Base-by-base conservation (phyloP, 2,797 vertebrate genomes). In the Melanotaenia maccullochi region DNA sequence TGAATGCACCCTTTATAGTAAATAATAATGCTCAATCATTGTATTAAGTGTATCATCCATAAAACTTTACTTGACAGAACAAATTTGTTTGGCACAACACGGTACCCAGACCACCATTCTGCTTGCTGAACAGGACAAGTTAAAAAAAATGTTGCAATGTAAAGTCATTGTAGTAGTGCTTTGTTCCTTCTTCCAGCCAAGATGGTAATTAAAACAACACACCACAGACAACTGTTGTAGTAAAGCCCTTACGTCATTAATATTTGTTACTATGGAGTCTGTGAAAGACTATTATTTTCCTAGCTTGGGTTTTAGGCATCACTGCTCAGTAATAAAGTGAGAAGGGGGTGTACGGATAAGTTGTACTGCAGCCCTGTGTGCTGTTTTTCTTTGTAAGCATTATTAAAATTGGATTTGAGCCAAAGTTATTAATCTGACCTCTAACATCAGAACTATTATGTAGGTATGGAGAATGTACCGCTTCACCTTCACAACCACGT, bases 381-480 rank as follows among this genome's bases (percentile, higher is more conserved):
- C 25, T 58, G 18, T 1, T 74, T 59, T 30, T 49, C 14, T 25
- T 24, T 55, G 1, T 33, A 5, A 25, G 14, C 28, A 9, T 79
- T 11, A 51, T 79, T 67, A 60, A 61, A 71, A 60, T 28, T 32
- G 32, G n/a, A 73, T 73, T 64, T 33, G 9, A 61, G n/a, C 0
- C 16, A 57, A 1, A 58, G 40, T 58, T 52, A 44, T 24, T 40
- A 32, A 78, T 30, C 40, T 28, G 44, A 71, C 57, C 52, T 68
- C 49, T 51, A 72, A 35, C 35, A 73, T 32, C 32, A 61, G 5
- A 71, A 42, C 51, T 6, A 30, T 12, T 71, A 18, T 33, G 9
- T 58, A 9, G 12, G 36, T 0, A 14, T 36, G 36, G 3, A 40
- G 9, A 7, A 64, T 32, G 40, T 33, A 14, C 2, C 3, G 24